Conservation (phyloP, 2,888 invertebrate species). For the Epiblema foenella region DNA sequence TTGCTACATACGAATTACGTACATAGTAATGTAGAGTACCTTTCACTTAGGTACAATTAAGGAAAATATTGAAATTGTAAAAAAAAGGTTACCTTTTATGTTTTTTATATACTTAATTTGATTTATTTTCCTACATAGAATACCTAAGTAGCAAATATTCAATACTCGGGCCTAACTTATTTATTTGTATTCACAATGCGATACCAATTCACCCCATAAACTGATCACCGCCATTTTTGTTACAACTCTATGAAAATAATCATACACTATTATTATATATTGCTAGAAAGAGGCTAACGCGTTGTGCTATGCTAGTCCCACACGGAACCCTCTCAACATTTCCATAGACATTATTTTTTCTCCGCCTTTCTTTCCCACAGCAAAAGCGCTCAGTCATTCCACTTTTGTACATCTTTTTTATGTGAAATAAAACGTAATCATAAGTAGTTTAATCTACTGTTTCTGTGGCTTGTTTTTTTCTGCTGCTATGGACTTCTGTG, state of each 20-base stretch:
- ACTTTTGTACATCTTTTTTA: conserved; percentile 49
- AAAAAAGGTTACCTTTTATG: too few relatives aligned
- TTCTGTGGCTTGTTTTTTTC: conserved; percentile 70
- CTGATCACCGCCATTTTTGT: too few relatives aligned
- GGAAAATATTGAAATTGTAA: too few relatives aligned
- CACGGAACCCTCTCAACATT: conserved; percentile 25
- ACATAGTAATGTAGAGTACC: neutral
- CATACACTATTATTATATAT: too few relatives aligned
- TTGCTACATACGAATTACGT: neutral
- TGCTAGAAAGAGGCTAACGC: neutral
- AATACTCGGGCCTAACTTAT: too few relatives aligned
- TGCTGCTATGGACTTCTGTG: conserved; percentile 49
- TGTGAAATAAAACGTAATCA: conserved; percentile 75
- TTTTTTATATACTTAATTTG: too few relatives aligned
- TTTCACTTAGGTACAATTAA: too few relatives aligned
- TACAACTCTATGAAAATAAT: too few relatives aligned
- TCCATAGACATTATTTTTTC: conserved; percentile 56
- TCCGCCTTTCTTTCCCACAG: conserved; percentile 62
- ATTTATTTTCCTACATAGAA: too few relatives aligned
- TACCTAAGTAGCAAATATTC: too few relatives aligned
- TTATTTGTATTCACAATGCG: too few relatives aligned
- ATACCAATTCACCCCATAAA: too few relatives aligned
- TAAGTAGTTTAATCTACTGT: conserved; percentile 78
- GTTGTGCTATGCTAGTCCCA: neutral
- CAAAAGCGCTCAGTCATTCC: conserved; percentile 71